These are phyloP conservation scores for Rhynchonycteris naso DNA, from an alignment of 2,797 vertebrate species.

Conservation along the genomic window DNA sequence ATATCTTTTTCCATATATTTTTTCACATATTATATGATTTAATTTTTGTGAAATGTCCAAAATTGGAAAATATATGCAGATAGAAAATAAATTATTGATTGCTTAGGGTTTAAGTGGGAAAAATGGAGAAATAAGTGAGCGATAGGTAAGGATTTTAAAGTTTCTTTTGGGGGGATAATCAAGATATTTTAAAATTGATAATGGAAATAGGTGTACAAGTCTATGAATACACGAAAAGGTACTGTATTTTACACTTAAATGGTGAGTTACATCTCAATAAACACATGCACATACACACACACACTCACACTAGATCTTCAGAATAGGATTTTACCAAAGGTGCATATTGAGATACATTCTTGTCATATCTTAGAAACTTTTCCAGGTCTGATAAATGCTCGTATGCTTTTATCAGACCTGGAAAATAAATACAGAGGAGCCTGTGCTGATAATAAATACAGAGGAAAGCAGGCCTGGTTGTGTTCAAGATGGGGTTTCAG, in stretches of 20 bases:
- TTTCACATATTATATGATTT: neutral
- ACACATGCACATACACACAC: neutral
- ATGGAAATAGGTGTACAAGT: neutral
- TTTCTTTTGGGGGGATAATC: neutral
- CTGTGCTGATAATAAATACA: neutral
- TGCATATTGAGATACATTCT: neutral
- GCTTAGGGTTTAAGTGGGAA: neutral
- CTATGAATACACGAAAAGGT: neutral
- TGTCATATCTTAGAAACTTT: neutral
- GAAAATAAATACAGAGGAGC: neutral
- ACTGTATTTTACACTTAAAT: neutral
- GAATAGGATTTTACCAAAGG: neutral
- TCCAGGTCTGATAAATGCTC: neutral
- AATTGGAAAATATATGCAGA: neutral
- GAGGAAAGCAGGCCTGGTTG: neutral
- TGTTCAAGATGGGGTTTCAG: neutral
- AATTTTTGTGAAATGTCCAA: neutral
- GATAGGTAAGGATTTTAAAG: neutral
- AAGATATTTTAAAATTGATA: too few relatives aligned
- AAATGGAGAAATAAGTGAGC: neutral
- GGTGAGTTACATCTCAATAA: neutral
- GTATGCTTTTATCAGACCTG: neutral
- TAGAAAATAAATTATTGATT: neutral
- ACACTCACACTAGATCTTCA: neutral
- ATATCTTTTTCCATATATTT: neutral